These are phyloP conservation scores for Xenops minutus DNA, from an alignment of 2,797 vertebrate species.

Conservation along the genomic window DNA sequence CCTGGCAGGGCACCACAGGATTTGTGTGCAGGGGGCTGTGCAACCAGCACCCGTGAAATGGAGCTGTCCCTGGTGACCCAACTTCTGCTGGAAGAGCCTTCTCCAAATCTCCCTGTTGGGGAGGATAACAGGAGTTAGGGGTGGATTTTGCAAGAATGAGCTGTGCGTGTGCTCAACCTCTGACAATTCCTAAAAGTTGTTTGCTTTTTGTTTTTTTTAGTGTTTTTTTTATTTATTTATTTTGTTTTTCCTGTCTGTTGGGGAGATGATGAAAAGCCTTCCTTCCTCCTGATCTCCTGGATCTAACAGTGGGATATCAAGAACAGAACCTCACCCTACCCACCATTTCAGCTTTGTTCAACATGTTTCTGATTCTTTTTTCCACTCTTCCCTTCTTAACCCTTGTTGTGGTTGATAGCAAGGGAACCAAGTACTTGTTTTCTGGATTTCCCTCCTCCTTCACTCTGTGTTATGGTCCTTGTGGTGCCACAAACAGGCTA, in stretches of 20 bases:
- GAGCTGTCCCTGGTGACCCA: accelerated
- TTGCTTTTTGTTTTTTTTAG: accelerated
- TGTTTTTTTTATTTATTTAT: not conserved
- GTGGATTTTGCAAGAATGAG: accelerated
- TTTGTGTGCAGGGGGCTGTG: accelerated
- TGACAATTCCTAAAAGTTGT: not conserved
- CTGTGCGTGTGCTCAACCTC: accelerated
- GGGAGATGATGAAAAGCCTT: not conserved
- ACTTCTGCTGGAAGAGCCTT: not conserved
- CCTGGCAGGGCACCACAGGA: not conserved
- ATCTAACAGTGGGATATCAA: not conserved
- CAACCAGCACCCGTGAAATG: accelerated
- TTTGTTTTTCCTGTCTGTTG: not conserved
- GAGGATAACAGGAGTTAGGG: not conserved
- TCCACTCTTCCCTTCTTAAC: not conserved
- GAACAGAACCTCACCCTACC: not conserved
- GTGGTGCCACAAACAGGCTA: not conserved
- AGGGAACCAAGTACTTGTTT: not conserved
- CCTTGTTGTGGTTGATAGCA: not conserved
- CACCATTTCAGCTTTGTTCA: not conserved
- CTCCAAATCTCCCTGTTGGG: accelerated
- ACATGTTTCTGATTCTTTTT: not conserved
- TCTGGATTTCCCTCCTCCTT: not conserved
- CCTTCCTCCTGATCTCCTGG: not conserved
- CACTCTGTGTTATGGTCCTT: accelerated